phyloP scores from a whole-genome alignment of 2,113 vertebrate genomes.

The Ibidorhyncha struthersii region DNA sequence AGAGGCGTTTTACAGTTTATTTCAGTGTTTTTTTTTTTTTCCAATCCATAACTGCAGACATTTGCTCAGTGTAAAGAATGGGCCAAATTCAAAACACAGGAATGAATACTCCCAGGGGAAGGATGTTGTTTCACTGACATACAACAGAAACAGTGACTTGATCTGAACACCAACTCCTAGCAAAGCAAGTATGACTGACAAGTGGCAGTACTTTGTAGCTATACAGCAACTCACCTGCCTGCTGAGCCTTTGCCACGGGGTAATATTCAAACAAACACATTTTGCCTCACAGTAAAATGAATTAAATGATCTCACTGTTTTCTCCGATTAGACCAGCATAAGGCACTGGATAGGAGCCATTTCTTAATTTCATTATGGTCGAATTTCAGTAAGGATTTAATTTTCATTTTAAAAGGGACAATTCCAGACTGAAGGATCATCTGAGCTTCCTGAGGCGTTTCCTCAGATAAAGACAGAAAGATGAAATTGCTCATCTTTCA shows the following conservation, averaged over 20 bases:
- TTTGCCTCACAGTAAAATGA: not conserved
- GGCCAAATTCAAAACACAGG: not conserved
- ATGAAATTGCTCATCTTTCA: slow-evolving; percentile 12
- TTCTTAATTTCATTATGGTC: not conserved
- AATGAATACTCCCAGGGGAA: not conserved
- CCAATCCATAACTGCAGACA: not conserved
- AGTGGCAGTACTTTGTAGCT: not conserved
- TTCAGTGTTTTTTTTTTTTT: not conserved
- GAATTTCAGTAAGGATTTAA: not conserved
- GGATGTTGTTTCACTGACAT: not conserved
- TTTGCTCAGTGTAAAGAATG: not conserved
- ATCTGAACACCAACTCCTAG: not conserved
- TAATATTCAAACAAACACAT: not conserved
- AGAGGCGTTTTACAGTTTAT: not conserved
- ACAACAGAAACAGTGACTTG: not conserved
- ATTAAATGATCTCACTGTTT: not conserved
- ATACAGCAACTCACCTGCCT: not conserved
- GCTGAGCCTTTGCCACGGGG: not conserved
- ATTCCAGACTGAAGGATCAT: not conserved
- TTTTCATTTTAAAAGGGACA: not conserved
- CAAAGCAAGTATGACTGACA: not conserved
- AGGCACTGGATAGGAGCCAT: not conserved
- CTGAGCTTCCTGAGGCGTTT: not conserved
- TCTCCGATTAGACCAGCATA: not conserved
- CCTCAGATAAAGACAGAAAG: not conserved